A percentile compares a stretch with the other conserved stretches of the same genome.
These are phyloP conservation scores for Petrophora chlorosata DNA, from an alignment of 2,888 invertebrate genomes.

Conservation along the genomic window DNA sequence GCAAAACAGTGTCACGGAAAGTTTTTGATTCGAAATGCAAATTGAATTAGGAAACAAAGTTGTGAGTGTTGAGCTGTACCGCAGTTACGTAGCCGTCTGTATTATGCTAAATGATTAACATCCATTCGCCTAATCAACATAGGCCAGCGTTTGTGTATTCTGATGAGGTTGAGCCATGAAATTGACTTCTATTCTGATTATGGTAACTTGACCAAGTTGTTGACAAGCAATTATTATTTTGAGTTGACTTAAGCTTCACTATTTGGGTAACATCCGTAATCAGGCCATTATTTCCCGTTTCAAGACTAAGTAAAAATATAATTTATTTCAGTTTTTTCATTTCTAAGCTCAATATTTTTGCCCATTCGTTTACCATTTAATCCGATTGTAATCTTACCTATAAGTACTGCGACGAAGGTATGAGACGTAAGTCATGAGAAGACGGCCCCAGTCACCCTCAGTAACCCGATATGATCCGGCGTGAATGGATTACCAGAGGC, in stretches of 20 bases:
- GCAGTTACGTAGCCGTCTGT: constrained; percentile 65
- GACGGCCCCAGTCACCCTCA: constrained; percentile 60
- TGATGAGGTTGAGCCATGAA: constrained; percentile 34
- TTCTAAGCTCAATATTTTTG: too few species aligned
- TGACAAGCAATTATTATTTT: constrained; percentile 6
- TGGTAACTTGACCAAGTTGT: constrained; percentile 5
- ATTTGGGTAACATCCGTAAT: too few species aligned
- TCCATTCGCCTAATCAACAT: constrained; percentile 41
- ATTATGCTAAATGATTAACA: constrained; percentile 64
- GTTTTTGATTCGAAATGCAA: constrained; percentile 83
- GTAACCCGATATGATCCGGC: constrained; percentile 72
- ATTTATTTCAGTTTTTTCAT: too few species aligned
- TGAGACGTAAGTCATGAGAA: constrained; percentile 56
- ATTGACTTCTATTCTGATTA: constrained; percentile 25
- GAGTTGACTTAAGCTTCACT: too few species aligned
- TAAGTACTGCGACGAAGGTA: constrained; percentile 31
- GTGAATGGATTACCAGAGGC: constrained; percentile 71
- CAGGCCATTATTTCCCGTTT: too few species aligned
- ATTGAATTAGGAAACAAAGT: constrained; percentile 82
- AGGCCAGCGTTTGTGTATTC: constrained; percentile 29
- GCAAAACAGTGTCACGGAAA: constrained; percentile 84
- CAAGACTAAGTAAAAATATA: too few species aligned
- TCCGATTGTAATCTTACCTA: too few species aligned
- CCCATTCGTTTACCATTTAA: too few species aligned
- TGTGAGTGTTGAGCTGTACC: constrained; percentile 66